These are phyloP conservation scores for Portevinia maculata DNA, from an alignment of 2,888 invertebrate genomes.

Conservation along the genomic window DNA sequence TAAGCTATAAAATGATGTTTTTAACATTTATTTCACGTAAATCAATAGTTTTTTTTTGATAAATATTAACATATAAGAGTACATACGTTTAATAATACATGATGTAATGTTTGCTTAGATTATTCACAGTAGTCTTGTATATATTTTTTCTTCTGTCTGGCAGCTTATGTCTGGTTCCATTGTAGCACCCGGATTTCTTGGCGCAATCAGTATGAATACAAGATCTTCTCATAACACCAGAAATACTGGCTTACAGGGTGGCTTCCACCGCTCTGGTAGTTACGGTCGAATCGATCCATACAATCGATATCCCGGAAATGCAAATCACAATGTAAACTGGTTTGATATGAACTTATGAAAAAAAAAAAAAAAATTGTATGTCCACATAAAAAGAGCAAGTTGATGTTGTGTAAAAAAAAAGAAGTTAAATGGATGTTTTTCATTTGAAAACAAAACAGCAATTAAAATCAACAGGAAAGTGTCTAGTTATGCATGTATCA, in stretches of 20 bases:
- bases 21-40: background rate
- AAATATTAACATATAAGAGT: conserved; percentile 54
- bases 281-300: conserved; percentile 66
- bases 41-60: background rate
- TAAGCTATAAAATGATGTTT: no score
- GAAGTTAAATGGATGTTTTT: conserved; percentile 51
- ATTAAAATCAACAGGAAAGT: conserved; percentile 32
- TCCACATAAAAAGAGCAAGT: conserved; percentile 43
- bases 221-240: conserved; percentile 79
- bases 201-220: conserved; percentile 80
- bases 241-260: conserved; percentile 75
- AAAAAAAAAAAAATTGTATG: conserved; percentile 35
- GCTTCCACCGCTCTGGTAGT: conserved; percentile 69
- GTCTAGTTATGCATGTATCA: conserved; percentile 73
- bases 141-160: conserved; percentile 74
- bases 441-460: conserved; percentile 46
- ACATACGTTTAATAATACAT: conserved; percentile 73
- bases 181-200: conserved; percentile 81
- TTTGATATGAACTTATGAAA: conserved; percentile 64
- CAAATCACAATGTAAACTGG: conserved; percentile 74
- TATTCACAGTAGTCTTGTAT: conserved; percentile 68
- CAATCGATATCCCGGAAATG: conserved; percentile 73
- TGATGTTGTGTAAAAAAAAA: conserved; percentile 67
- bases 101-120: conserved; percentile 17
- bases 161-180: conserved; percentile 82